Conservation (phyloP, 1,140 invertebrate genomes). For the Pachypsylla venusta region DNA sequence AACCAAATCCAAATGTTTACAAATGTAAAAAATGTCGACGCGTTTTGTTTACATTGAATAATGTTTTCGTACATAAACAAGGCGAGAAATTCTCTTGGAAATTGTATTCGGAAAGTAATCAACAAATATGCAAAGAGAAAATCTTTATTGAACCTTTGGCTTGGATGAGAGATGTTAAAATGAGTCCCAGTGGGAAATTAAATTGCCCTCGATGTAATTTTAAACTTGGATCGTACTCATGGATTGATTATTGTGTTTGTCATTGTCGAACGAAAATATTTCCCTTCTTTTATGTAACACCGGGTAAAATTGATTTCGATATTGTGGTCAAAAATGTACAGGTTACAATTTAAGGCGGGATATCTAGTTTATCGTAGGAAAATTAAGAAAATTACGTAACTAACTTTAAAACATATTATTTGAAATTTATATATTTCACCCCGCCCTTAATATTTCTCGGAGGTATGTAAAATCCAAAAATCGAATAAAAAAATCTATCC, state of each 20-base stretch:
- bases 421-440: too few relatives aligned
- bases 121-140: conserved; percentile 42
- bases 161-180: conserved; percentile 60
- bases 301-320: conserved; percentile 71
- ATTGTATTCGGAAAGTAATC: background rate
- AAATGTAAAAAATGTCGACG: conserved; percentile 57
- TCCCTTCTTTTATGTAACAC: conserved; percentile 70
- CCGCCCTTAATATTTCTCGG: too few relatives aligned
- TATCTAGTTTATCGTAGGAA: too few relatives aligned
- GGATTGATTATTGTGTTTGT: conserved; percentile 63
- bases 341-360: conserved; percentile 49
- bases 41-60: conserved; percentile 4
- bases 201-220: conserved; percentile 64
- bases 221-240: conserved; percentile 69
- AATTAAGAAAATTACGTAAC: too few relatives aligned
- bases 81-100: background rate
- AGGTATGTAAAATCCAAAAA: too few relatives aligned
- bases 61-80: background rate
- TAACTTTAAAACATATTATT: too few relatives aligned
- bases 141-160: conserved; percentile 65
- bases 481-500: too few relatives aligned
- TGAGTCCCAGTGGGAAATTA: conserved; percentile 57
- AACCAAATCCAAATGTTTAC: conserved; percentile 65
- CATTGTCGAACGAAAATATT: conserved; percentile 69
- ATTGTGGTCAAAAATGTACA: conserved; percentile 75